phyloP scores from a whole-genome alignment of 1,140 invertebrate species.

The Sogatella furcifera region DNA sequence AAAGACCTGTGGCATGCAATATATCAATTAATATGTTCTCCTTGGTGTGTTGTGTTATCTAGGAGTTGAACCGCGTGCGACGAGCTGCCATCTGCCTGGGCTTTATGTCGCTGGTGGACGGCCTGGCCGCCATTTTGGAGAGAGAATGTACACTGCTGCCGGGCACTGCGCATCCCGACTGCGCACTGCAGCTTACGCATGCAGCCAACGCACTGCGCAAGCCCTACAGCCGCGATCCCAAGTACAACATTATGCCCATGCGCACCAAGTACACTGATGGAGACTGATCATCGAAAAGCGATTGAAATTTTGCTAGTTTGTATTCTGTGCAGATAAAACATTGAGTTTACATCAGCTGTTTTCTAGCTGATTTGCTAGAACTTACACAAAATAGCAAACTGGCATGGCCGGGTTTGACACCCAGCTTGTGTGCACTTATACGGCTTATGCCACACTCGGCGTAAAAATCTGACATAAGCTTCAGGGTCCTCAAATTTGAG shows the following conservation, averaged over 20 bases:
- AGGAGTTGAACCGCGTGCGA: slow-evolving; percentile 85
- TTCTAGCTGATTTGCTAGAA: too few relatives aligned
- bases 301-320: too few relatives aligned
- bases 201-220: slow-evolving; percentile 61
- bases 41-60: slow-evolving; percentile 19
- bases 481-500: too few relatives aligned
- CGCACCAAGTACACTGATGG: slow-evolving; percentile 4
- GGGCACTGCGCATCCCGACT: slow-evolving; percentile 69
- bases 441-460: too few relatives aligned
- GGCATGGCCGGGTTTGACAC: too few relatives aligned
- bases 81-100: slow-evolving; percentile 82
- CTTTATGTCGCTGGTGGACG: slow-evolving; percentile 67
- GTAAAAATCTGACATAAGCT: too few relatives aligned
- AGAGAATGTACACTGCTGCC: slow-evolving; percentile 77
- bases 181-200: slow-evolving; percentile 80
- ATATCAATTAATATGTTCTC: not conserved
- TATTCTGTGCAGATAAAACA: too few relatives aligned
- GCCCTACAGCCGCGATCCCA: slow-evolving; percentile 47
- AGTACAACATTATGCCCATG: slow-evolving; percentile 50
- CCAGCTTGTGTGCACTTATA: too few relatives aligned
- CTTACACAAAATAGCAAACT: too few relatives aligned
- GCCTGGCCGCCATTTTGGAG: slow-evolving; percentile 71
- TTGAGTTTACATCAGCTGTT: too few relatives aligned
- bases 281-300: not conserved
- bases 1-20: too few relatives aligned